Evolutionary conservation across 1,140 invertebrate genomes (phyloP), one percentile per base, ranked within the genome.

Genomic region (Sesamia nonagrioides): DNA sequence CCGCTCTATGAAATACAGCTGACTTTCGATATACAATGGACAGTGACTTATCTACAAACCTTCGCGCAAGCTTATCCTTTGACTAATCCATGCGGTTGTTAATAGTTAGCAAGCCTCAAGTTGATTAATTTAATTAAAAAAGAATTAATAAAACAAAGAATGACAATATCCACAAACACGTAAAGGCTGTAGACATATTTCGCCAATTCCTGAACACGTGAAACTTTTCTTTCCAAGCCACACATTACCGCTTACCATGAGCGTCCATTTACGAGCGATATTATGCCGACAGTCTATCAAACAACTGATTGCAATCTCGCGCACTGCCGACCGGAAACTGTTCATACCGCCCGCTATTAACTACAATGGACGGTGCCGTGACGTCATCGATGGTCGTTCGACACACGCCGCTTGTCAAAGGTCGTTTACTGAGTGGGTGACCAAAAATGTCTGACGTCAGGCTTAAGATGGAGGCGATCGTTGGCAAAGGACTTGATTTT

Each of bases 291-390:
- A 54, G 68, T 71, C 68, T 37, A 71, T 71, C 68, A 71, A 71
- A 71, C 33, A 48, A 18, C 33, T 54, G 68, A 71, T 71, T 71
- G 68, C 68, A 71, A 71, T 71, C 68, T 71, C 68, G 68, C 68
- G 68, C 68, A 71, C 68, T 17, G n/a, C 68, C 8, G 21, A 54
- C 68, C 68, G 40, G 68, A 71, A 71, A 71, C 50, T 54, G 68
- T 54, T 52, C 68, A 54, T 54, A 71, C 48, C 48, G 68, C 17
- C 27, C 68, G 33, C 18, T 54, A 54, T 71, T 71, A 54, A 69
- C 66, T 69, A 69, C 42, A 69, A 69, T 69, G 42, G 66, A 13
- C 35, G 40, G 42, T 17, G 15, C 0, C 8, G 68, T 71, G 68
- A 71, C 68, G 68, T 71, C 68, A 71, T 69, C n/a, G 68, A 17